These are phyloP conservation scores for Nymphalis polychloros DNA, from an alignment of 2,888 invertebrate species.

Conservation along the genomic window DNA sequence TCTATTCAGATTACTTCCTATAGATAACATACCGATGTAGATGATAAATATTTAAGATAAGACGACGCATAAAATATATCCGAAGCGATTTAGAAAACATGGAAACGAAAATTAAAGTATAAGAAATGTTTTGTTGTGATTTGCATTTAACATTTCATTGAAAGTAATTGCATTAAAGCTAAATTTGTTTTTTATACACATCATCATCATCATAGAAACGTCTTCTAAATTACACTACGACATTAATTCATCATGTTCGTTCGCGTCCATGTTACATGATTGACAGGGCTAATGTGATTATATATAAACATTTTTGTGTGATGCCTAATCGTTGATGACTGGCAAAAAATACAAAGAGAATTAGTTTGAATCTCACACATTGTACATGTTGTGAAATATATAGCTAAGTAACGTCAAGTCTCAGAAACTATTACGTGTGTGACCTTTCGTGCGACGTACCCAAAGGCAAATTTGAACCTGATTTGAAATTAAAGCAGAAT, in stretches of 20 bases:
- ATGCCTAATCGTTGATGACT: slow-evolving; percentile 39
- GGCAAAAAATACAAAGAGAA: slow-evolving; percentile 20
- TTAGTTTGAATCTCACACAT: slow-evolving; percentile 16
- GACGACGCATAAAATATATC: slow-evolving; percentile 31
- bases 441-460: slow-evolving; percentile 37
- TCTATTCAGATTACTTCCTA: slow-evolving; percentile 51
- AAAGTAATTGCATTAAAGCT: slow-evolving; percentile 58
- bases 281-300: slow-evolving; percentile 53
- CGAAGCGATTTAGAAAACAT: slow-evolving; percentile 16
- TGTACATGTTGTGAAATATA: slow-evolving; percentile 11
- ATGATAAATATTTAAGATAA: slow-evolving; percentile 51
- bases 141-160: neutral
- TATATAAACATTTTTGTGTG: slow-evolving; percentile 49
- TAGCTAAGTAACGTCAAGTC: slow-evolving; percentile 13
- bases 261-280: slow-evolving; percentile 59
- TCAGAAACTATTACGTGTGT: slow-evolving; percentile 35
- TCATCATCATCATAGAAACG: slow-evolving; percentile 64
- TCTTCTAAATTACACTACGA: slow-evolving; percentile 68
- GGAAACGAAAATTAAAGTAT: neutral
- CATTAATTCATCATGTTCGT: slow-evolving; percentile 67
- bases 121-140: neutral
- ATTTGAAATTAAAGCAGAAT: slow-evolving; percentile 50
- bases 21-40: slow-evolving; percentile 55
- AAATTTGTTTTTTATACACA: slow-evolving; percentile 57
- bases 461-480: slow-evolving; percentile 39